phyloP scores from a whole-genome alignment of 1,140 invertebrate genomes.

The Tetragnatha versicolor region DNA sequence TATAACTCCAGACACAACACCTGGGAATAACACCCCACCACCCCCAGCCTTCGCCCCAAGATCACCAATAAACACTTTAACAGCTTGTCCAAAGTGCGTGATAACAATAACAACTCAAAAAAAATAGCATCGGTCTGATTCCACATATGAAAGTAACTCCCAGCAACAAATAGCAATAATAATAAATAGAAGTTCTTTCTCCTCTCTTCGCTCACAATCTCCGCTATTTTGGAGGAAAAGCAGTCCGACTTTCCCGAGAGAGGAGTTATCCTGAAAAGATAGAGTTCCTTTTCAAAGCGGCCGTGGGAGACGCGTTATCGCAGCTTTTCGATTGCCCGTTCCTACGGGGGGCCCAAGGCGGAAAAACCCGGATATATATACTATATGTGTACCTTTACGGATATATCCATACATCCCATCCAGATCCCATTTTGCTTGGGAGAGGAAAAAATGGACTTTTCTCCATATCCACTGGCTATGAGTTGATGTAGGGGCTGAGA shows the following conservation, averaged over 20 bases:
- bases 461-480: slow-evolving; percentile 34
- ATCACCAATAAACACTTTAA: slow-evolving; percentile 21
- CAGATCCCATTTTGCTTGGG: background rate
- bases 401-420: slow-evolving; percentile 14
- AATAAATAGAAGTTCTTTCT: background rate
- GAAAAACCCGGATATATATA: background rate
- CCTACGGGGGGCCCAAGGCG: slow-evolving; percentile 6
- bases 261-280: slow-evolving; percentile 24
- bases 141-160: background rate
- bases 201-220: slow-evolving; percentile 3
- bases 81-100: background rate
- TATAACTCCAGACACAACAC: background rate
- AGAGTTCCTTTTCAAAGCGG: slow-evolving; percentile 17
- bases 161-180: background rate
- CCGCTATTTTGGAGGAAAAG: slow-evolving; percentile 26
- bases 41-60: background rate
- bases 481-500: slow-evolving; percentile 15
- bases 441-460: slow-evolving; percentile 28
- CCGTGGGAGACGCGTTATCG: slow-evolving; percentile 17
- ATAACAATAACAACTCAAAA: background rate
- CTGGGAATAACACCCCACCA: too few species aligned
- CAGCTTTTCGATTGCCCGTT: slow-evolving; percentile 16
- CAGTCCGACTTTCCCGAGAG: slow-evolving; percentile 5
- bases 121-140: too few species aligned
- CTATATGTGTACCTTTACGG: background rate